Percentiles rank a stretch among this genome's conserved stretches.
Conservation (phyloP, 2,797 vertebrate species). For the Trichosurus vulpecula region DNA sequence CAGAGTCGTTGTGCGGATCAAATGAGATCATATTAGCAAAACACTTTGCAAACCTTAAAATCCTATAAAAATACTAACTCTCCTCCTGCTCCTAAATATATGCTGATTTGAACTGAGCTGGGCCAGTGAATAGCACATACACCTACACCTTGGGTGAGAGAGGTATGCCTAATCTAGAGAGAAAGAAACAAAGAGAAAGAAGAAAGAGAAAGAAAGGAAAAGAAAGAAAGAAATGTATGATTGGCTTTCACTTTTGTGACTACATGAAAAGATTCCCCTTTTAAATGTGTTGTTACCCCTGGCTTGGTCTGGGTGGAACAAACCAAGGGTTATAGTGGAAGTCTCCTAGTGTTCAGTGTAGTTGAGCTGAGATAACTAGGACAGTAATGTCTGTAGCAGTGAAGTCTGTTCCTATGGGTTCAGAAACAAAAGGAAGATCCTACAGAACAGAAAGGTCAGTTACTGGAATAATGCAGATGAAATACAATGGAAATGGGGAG, state of each 20-base stretch:
- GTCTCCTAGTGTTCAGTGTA: neutral
- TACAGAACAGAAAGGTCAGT: neutral
- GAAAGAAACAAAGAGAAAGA: neutral
- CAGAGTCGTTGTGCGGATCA: neutral
- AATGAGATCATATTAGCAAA: neutral
- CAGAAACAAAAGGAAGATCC: neutral
- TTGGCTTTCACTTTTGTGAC: neutral
- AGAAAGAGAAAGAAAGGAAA: too few relatives aligned
- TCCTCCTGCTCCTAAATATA: neutral
- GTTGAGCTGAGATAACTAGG: neutral
- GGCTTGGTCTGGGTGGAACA: neutral
- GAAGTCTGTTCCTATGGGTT: neutral
- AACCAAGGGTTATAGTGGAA: neutral
- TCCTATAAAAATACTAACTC: too few relatives aligned
- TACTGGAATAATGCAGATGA: neutral
- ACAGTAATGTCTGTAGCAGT: neutral
- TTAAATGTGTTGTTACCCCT: neutral
- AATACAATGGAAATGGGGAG: neutral
- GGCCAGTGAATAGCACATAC: neutral
- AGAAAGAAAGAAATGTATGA: neutral
- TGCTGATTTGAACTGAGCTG: neutral
- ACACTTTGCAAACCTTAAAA: neutral
- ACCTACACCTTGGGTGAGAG: neutral
- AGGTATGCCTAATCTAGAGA: neutral
- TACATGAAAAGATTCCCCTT: neutral